Evolutionary conservation across 2,888 invertebrate genomes (phyloP).

Genomic region (Yponomeuta plumbellus): DNA sequence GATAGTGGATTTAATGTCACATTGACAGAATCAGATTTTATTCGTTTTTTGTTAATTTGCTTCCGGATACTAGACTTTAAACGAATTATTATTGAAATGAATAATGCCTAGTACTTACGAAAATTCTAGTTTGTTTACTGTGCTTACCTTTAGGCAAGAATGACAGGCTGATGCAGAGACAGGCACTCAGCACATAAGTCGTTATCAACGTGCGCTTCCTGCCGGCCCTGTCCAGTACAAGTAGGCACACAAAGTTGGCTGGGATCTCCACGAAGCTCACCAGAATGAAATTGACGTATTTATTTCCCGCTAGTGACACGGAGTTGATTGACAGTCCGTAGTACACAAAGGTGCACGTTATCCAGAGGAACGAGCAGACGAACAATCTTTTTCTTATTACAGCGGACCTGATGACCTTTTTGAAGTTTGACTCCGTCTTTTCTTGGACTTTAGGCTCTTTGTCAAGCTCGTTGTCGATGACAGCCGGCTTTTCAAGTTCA

Average conservation of each 20-base stretch:
- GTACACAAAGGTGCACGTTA: constrained; percentile 87
- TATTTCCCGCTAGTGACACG: constrained; percentile 83
- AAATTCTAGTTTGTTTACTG: too few relatives aligned
- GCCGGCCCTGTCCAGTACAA: constrained; percentile 79
- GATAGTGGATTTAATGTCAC: too few relatives aligned
- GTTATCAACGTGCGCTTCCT: constrained; percentile 78
- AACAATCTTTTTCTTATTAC: constrained; percentile 75
- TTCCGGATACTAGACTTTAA: too few relatives aligned
- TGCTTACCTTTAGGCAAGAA: constrained; percentile 73
- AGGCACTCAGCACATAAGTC: constrained; percentile 79
- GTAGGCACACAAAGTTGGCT: constrained; percentile 79
- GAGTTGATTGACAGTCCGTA: constrained; percentile 88
- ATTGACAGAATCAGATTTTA: too few relatives aligned
- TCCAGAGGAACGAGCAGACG: constrained; percentile 85
- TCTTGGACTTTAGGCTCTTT: constrained; percentile 21
- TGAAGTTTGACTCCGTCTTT: constrained; percentile 39
- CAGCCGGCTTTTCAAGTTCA: constrained; percentile 36
- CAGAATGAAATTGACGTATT: constrained; percentile 85
- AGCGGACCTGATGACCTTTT: constrained; percentile 71
- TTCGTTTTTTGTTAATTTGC: too few relatives aligned
- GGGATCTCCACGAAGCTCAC: constrained; percentile 83
- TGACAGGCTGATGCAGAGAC: constrained; percentile 77
- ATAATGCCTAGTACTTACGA: too few relatives aligned
- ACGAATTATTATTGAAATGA: too few relatives aligned
- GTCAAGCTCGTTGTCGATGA: constrained; percentile 23